Percentiles rank a stretch among this genome's conserved stretches.
phyloP scores from a whole-genome alignment of 92 coral and sea anemone species.

The Umimayanthus kanabou region DNA sequence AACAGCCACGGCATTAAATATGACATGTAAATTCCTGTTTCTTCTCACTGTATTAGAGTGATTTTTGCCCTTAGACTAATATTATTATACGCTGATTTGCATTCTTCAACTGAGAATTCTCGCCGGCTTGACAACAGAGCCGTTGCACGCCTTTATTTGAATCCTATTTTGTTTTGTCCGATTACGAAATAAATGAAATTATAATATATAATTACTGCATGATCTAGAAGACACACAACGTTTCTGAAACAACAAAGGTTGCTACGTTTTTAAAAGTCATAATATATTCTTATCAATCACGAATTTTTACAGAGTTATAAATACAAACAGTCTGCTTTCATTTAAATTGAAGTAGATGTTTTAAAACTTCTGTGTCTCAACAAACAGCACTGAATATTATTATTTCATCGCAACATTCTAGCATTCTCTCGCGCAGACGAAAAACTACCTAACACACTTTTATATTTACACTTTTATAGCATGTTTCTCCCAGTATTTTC shows the following conservation, averaged over 20 bases:
- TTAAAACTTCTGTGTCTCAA: not conserved
- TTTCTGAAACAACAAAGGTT: not conserved
- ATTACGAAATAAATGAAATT: too few species aligned
- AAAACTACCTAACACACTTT: not conserved
- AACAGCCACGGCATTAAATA: too few species aligned
- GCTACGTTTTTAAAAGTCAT: not conserved
- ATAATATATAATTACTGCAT: too few species aligned
- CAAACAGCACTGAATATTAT: not conserved
- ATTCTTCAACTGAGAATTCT: too few species aligned
- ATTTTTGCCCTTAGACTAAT: too few species aligned
- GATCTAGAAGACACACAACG: not conserved
- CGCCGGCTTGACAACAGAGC: too few species aligned
- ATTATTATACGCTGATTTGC: too few species aligned
- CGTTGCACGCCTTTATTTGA: too few species aligned
- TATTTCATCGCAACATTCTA: not conserved
- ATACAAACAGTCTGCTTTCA: not conserved
- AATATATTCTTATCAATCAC: not conserved
- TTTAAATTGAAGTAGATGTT: not conserved
- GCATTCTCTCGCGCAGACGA: not conserved
- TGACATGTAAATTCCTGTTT: too few species aligned
- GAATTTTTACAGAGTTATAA: not conserved
- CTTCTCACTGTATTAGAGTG: too few species aligned
- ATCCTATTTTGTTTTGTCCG: too few species aligned
- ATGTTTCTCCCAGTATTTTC: not conserved
- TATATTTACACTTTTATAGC: not conserved